Conservation (phyloP, 2,888 invertebrate genomes). For the Hyles lineata region DNA sequence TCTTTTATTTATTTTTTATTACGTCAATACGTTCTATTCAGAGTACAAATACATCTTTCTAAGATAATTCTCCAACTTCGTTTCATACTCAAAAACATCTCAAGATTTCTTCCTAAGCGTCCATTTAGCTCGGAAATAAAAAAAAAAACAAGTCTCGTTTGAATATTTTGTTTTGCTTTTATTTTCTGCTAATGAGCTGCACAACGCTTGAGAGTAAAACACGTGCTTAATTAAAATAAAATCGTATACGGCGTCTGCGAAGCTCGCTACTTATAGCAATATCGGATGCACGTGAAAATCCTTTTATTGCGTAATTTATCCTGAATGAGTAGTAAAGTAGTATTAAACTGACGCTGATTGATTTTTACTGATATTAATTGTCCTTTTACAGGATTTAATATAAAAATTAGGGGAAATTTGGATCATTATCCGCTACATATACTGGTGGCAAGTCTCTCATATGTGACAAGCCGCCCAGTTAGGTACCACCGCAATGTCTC, state of each 20-base stretch:
- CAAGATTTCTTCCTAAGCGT: background rate
- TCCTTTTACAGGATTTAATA: too few relatives aligned
- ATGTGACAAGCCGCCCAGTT: too few relatives aligned
- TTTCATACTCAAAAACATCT: background rate
- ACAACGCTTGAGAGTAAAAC: conserved; percentile 1
- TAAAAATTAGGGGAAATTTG: too few relatives aligned
- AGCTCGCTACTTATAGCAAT: background rate
- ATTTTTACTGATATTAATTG: background rate
- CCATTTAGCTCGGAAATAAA: background rate
- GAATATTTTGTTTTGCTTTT: conserved; percentile 6
- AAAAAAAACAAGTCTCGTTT: background rate
- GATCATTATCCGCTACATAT: too few relatives aligned
- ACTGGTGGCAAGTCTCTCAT: too few relatives aligned
- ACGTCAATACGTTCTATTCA: too few relatives aligned
- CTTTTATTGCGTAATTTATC: background rate
- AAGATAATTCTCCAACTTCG: too few relatives aligned
- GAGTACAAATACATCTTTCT: too few relatives aligned
- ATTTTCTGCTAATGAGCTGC: conserved; percentile 4
- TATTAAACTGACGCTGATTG: background rate
- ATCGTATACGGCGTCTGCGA: background rate
- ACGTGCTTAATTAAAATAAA: conserved; percentile 6
- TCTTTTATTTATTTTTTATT: too few relatives aligned
- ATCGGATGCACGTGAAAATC: background rate
- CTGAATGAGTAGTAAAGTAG: background rate
- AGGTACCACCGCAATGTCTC: background rate